Conservation (phyloP, 2,113 vertebrate species). For the Marmota flaviventris region DNA sequence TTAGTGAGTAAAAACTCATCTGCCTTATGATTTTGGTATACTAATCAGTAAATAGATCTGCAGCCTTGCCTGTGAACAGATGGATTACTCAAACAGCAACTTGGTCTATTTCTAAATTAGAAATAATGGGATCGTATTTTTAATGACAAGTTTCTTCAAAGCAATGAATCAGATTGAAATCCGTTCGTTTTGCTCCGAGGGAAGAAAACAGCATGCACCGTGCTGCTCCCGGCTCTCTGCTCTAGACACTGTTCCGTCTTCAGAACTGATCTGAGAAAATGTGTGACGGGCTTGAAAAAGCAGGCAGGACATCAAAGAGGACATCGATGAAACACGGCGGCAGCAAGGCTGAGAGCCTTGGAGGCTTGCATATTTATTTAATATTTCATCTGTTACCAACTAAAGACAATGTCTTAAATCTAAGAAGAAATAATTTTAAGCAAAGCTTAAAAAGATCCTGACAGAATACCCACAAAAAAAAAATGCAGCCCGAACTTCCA, state of each 20-base stretch:
- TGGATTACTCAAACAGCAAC: not conserved
- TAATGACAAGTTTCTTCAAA: constrained; percentile 49
- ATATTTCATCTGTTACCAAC: constrained; percentile 55
- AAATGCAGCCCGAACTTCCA: not conserved
- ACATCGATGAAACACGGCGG: not conserved
- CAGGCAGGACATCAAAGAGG: constrained; percentile 27
- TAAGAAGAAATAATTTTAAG: constrained; percentile 50
- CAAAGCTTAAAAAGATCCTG: not conserved
- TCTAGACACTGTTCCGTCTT: not conserved
- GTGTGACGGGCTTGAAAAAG: not conserved
- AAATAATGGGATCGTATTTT: not conserved
- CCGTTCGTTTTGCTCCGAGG: not conserved
- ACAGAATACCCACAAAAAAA: not conserved
- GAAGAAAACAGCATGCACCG: not conserved
- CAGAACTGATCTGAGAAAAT: constrained; percentile 34
- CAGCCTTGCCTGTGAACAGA: not conserved
- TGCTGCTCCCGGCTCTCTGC: not conserved
- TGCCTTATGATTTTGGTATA: not conserved
- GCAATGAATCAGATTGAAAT: not conserved
- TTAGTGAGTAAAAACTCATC: not conserved
- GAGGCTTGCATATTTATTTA: constrained; percentile 41
- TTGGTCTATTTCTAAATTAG: not conserved
- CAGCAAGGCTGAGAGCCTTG: not conserved
- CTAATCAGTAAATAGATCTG: not conserved
- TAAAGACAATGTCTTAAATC: constrained; percentile 50